These are phyloP conservation scores for Dendrocincla fuliginosa DNA, from an alignment of 2,797 vertebrate species.

Conservation along the genomic window DNA sequence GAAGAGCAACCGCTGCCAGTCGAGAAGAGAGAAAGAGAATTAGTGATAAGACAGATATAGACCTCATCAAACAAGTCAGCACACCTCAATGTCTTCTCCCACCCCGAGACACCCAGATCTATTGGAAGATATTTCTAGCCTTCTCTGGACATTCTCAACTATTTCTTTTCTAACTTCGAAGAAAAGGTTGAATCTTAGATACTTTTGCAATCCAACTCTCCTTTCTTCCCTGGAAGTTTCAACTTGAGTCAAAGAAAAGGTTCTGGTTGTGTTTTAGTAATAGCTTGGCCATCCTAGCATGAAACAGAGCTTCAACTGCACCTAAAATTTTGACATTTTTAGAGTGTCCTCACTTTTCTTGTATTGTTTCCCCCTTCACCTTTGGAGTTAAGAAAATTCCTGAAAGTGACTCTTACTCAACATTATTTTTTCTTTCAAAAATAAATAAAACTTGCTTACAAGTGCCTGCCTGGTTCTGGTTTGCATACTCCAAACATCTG, in stretches of 20 bases:
- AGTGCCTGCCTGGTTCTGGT: background rate
- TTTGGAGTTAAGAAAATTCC: background rate
- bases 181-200: background rate
- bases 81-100: background rate
- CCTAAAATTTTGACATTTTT: background rate
- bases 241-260: background rate
- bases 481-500: background rate
- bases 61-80: background rate
- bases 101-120: background rate
- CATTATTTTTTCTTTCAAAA: background rate
- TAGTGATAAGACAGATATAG: background rate
- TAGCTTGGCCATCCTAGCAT: background rate
- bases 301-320: background rate
- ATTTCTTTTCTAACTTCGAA: background rate
- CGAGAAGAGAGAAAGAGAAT: conserved; percentile 45
- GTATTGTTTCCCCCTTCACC: background rate
- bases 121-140: background rate
- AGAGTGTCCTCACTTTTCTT: background rate
- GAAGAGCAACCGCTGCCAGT: conserved; percentile 77
- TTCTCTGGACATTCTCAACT: background rate
- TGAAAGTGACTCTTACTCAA: background rate
- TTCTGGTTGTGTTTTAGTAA: background rate
- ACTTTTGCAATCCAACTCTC: background rate
- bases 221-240: background rate
- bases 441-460: background rate